Percentiles rank a stretch among this genome's conserved stretches.
Evolutionary conservation across 2,888 invertebrate species (phyloP).

Genomic region (Apodemia mormo): DNA sequence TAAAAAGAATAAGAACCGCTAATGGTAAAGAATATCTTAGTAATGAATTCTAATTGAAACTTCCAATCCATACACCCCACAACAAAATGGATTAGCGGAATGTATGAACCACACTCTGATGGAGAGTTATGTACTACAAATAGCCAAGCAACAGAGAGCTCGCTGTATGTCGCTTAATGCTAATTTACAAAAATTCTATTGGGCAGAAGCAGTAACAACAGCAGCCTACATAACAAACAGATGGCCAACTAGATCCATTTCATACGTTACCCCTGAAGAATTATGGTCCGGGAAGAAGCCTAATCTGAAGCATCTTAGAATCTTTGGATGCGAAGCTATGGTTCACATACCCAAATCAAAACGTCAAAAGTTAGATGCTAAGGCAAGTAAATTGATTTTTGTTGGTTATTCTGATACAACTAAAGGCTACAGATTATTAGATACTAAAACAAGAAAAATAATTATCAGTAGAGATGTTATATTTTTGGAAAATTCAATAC

Average conservation of each 20-base stretch:
- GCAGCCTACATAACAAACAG: conserved; percentile 28
- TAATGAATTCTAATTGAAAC: neutral
- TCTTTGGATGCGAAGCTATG: conserved; percentile 49
- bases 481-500: too few species aligned
- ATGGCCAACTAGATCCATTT: conserved; percentile 17
- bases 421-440: too few species aligned
- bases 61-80: conserved; percentile 1
- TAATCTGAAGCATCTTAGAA: conserved; percentile 42
- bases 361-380: neutral
- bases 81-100: conserved; percentile 2
- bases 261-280: conserved; percentile 45
- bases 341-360: conserved; percentile 43
- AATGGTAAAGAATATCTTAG: neutral
- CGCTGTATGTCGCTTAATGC: conserved; percentile 6
- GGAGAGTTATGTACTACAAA: too few species aligned
- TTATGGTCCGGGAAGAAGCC: conserved; percentile 44
- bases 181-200: conserved; percentile 24
- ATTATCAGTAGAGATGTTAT: too few species aligned
- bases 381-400: too few species aligned
- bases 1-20: neutral
- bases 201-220: conserved; percentile 44
- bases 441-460: too few species aligned
- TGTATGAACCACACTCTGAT: neutral
- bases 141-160: too few species aligned
- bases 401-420: too few species aligned